These are phyloP conservation scores for Andinoacara biseriatus DNA, from an alignment of 2,113 vertebrate genomes.

Conservation along the genomic window DNA sequence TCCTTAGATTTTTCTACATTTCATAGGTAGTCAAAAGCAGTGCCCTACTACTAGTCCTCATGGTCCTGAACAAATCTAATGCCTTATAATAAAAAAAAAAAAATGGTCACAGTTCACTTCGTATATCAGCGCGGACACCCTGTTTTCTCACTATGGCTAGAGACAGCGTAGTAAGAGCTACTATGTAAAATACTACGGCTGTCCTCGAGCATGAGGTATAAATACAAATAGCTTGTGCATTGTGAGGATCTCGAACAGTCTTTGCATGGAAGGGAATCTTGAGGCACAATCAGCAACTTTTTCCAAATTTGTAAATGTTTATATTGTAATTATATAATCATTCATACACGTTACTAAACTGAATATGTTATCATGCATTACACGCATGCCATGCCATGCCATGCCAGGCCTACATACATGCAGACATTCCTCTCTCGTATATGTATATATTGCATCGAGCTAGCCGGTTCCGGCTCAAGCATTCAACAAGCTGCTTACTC, in stretches of 20 bases:
- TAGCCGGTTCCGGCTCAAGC: constrained; percentile 17
- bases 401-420: constrained; percentile 45
- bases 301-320: constrained; percentile 82
- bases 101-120: constrained; percentile 61
- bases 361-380: constrained; percentile 76
- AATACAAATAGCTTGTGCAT: constrained; percentile 54
- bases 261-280: constrained; percentile 75
- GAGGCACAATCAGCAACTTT: constrained; percentile 71
- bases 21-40: constrained; percentile 49
- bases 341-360: constrained; percentile 72
- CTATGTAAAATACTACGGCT: constrained; percentile 26
- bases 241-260: constrained; percentile 63
- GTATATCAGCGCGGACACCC: constrained; percentile 39
- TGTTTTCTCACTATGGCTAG: constrained; percentile 60
- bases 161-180: constrained; percentile 24
- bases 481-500: constrained; percentile 15
- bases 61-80: constrained; percentile 66
- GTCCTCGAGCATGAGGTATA: constrained; percentile 40
- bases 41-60: constrained; percentile 45
- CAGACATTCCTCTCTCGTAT: constrained; percentile 59
- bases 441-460: constrained; percentile 69
- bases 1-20: constrained; percentile 70
- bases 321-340: constrained; percentile 80
- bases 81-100: constrained; percentile 70
- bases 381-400: constrained; percentile 75